Conservation (phyloP, 2,888 invertebrate genomes). For the Ditula angustiorana region DNA sequence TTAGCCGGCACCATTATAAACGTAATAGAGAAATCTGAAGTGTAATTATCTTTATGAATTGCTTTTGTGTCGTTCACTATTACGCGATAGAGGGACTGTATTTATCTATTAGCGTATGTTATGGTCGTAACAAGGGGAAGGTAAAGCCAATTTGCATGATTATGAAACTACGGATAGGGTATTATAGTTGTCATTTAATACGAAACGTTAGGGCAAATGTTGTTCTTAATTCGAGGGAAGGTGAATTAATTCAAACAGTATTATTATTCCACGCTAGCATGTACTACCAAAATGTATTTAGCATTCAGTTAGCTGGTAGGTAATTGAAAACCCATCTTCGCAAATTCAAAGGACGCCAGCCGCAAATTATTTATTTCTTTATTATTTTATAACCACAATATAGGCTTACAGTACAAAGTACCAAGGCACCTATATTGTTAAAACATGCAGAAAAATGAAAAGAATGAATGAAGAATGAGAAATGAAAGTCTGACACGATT, state of each 20-base stretch:
- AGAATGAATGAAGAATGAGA: too few relatives aligned
- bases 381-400: too few relatives aligned
- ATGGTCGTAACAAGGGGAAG: neutral
- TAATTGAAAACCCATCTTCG: neutral
- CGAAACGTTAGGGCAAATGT: neutral
- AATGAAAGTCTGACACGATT: conserved; percentile 36
- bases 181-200: conserved; percentile 1
- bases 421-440: too few relatives aligned
- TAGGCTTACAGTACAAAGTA: too few relatives aligned
- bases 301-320: neutral
- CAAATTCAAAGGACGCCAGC: neutral
- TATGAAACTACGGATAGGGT: conserved; percentile 6
- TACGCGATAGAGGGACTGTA: neutral
- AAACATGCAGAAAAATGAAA: too few relatives aligned
- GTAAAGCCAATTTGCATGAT: conserved; percentile 15
- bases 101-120: conserved; percentile 13
- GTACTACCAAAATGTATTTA: neutral
- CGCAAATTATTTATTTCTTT: too few relatives aligned
- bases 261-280: neutral
- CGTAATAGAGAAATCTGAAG: conserved; percentile 33
- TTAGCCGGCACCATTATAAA: conserved; percentile 34
- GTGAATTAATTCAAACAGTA: neutral
- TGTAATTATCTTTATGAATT: conserved; percentile 36
- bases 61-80: conserved; percentile 13
- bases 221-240: neutral